Evolutionary conservation across 2,888 invertebrate genomes (phyloP), one percentile per base, ranked within the genome.

Genomic region (Carabus problematicus): DNA sequence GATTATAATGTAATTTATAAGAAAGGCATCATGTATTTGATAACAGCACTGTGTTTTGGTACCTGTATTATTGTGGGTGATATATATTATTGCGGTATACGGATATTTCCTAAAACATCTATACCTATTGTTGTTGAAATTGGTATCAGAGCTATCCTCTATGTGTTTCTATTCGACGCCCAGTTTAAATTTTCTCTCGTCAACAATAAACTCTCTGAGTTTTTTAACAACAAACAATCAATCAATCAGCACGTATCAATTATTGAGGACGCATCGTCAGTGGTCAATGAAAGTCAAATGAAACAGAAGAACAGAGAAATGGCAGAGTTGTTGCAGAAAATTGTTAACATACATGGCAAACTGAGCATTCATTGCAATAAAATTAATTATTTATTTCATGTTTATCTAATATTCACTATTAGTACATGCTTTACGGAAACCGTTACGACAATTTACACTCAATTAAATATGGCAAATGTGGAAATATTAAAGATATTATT

Each of bases 21-120:
- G 49, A 49, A 49, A 49, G 39, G 62, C 39, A 19, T 49, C 8
- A 52, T 40, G 49, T 49, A 49, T 19, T 14, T 62, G 47, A 16
- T 11, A 14, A 7, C 16, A 1, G 12, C 16, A 47, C 8, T 47
- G 16, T 47, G 12, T 9, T 1, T n/a, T 14, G 16, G 12, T 1
- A 2, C 1, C 16, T 7, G 12, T 47, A 47, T 47, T 0, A 7
- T 6, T 9, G 12, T 16, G 12, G 7, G 16, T 11, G 16, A 29
- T 6, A 29, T 29, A 29, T 29, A 29, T 29, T 29, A 29, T 29
- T 29, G 29, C 6, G 29, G 29, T 29, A 29, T 29, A 29, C 2
- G 29, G 2, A 29, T 29, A 6, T 3, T 29, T 29, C 6, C 2
- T 6, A 29, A 29, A 6, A 29, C 29, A 29, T 29, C 29, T 3